Percentiles rank a stretch among this genome's conserved stretches.
These are phyloP conservation scores for Nothura maculosa DNA, from an alignment of 2,797 vertebrate species.

Conservation along the genomic window DNA sequence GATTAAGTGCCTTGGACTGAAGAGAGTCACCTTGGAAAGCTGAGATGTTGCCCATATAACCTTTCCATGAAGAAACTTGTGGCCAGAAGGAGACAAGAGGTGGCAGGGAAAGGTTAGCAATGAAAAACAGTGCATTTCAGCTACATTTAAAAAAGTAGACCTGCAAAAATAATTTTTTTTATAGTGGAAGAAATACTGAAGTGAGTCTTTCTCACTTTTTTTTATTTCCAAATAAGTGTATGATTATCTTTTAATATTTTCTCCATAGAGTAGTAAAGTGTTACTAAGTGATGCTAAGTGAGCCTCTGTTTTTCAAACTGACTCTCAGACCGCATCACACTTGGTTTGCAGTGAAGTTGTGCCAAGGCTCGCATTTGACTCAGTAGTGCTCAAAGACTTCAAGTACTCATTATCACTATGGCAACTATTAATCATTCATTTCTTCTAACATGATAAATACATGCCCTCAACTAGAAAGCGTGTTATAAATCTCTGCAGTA, in stretches of 20 bases:
- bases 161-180: neutral
- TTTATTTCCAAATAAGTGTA: neutral
- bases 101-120: neutral
- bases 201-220: neutral
- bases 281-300: neutral
- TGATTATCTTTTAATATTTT: conserved; percentile 22
- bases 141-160: neutral
- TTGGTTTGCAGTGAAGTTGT: conserved; percentile 19
- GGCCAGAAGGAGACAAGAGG: neutral
- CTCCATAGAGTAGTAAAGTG: neutral
- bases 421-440: conserved; percentile 67
- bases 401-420: conserved; percentile 67
- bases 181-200: neutral
- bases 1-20: neutral
- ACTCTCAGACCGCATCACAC: neutral
- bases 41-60: neutral
- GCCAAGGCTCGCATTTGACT: conserved; percentile 43
- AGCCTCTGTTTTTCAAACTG: conserved; percentile 22
- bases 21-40: neutral
- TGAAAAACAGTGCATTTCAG: neutral
- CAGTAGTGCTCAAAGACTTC: conserved; percentile 27
- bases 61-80: neutral
- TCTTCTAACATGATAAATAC: conserved; percentile 62
- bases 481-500: conserved; percentile 51
- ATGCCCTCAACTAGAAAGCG: conserved; percentile 57